A percentile compares a stretch with the other conserved stretches of the same genome.
Conservation (phyloP, 2,888 invertebrate species). For the Odontothrips loti region DNA sequence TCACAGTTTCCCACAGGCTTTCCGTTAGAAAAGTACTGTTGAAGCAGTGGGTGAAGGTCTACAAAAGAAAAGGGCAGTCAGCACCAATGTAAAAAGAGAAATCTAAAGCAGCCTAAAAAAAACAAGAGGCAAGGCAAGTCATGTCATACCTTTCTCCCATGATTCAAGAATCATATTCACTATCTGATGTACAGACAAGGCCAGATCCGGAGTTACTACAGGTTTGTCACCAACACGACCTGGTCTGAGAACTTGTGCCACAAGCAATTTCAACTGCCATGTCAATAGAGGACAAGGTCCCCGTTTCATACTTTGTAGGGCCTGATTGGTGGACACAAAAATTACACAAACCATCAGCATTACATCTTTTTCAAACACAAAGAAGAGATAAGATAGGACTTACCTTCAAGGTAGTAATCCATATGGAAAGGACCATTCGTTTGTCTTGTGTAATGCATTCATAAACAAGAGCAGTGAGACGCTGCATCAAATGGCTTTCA, state of each 20-base stretch:
- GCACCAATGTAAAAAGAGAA: background rate
- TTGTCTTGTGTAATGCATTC: slow-evolving; percentile 79
- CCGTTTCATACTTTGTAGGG: slow-evolving; percentile 53
- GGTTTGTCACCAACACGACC: slow-evolving; percentile 47
- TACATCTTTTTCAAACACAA: slow-evolving; percentile 34
- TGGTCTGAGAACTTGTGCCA: slow-evolving; percentile 52
- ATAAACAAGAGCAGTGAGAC: slow-evolving; percentile 64
- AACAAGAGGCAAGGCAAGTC: background rate
- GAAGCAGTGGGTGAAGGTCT: slow-evolving; percentile 49
- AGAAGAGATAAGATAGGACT: slow-evolving; percentile 40
- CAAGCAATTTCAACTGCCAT: slow-evolving; percentile 72
- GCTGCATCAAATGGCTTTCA: slow-evolving; percentile 52
- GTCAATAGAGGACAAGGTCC: slow-evolving; percentile 57
- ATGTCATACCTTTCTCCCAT: slow-evolving; percentile 51
- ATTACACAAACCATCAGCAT: too few relatives aligned
- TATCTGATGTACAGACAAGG: slow-evolving; percentile 59
- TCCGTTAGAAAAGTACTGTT: slow-evolving; percentile 50
- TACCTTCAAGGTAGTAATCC: slow-evolving; percentile 66
- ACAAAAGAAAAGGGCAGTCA: slow-evolving; percentile 32
- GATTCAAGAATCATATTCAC: slow-evolving; percentile 52
- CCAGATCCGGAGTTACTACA: slow-evolving; percentile 57
- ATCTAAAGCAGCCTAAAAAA: slow-evolving; percentile 1
- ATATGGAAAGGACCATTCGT: slow-evolving; percentile 67
- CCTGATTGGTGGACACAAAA: slow-evolving; percentile 46
- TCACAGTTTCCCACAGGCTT: slow-evolving; percentile 48